Conservation (phyloP, 2,888 invertebrate species). For the Drosophila recens region DNA sequence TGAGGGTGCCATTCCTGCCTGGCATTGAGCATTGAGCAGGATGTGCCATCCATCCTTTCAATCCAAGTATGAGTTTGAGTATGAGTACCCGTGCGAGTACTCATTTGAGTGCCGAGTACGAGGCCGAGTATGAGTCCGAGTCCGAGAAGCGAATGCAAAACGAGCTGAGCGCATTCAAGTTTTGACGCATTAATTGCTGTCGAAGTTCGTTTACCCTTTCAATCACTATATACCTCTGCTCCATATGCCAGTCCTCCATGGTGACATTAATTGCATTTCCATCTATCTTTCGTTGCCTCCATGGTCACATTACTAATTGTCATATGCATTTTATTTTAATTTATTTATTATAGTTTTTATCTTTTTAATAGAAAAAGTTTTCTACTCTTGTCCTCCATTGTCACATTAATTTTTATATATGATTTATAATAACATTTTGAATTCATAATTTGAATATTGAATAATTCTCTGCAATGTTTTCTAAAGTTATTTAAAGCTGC, state of each 20-base stretch:
- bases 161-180: slow-evolving; percentile 33
- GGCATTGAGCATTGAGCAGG: slow-evolving; percentile 32
- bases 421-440: neutral
- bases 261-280: neutral
- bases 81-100: slow-evolving; percentile 17
- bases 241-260: neutral
- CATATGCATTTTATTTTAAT: neutral
- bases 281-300: neutral
- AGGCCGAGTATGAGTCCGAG: slow-evolving; percentile 15
- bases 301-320: neutral
- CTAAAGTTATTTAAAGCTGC: neutral
- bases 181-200: neutral
- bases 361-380: neutral
- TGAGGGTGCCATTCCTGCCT: slow-evolving; percentile 45
- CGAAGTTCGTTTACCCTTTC: neutral
- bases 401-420: neutral
- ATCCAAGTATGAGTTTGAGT: slow-evolving; percentile 24
- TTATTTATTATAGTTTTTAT: neutral
- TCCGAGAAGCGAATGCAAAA: slow-evolving; percentile 34
- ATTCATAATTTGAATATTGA: neutral
- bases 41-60: slow-evolving; percentile 39
- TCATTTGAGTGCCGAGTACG: slow-evolving; percentile 21
- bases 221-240: neutral
- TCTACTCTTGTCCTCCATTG: neutral
- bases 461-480: neutral